Base-by-base conservation (phyloP, 2,113 vertebrate genomes). In the Lepisosteus osseus region DNA sequence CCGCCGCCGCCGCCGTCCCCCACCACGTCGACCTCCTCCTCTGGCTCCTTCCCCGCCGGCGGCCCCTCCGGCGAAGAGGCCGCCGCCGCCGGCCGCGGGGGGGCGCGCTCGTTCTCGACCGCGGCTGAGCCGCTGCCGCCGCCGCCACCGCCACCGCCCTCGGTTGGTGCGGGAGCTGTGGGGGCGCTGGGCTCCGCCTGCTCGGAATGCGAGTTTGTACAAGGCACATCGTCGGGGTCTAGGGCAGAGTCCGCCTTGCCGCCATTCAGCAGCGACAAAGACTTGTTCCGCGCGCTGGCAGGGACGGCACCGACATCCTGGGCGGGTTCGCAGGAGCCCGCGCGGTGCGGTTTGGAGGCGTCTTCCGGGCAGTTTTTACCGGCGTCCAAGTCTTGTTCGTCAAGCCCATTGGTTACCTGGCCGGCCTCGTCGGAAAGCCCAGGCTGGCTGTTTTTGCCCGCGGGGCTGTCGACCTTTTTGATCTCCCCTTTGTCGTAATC, bases 191-290 rank as follows among this genome's bases (percentile, higher is more conserved):
- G 84, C 71, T 93, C 90, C 79, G 88, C 85, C 88, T 91, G 94
- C 87, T 89, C 93, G 79, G 82, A 80, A 73, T 92, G 86, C 83
- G 91, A 94, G 89, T 93, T 91, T 90, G 89, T 95, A 95, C 94
- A 98, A 98, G 95, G 97, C 97, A 99, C 97, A 79, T 92, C 29
- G 2, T 29, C 83, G 84, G 94, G 93, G 90, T 96, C 93, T 79
- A 95, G 85, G 81, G 87, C 87, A 69, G 83, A 86, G 81, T 89
- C 92, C 51, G 85, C 89, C 85, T 95, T 94, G 85, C 89, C 93
- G 79, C 92, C 94, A n/a, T 92, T 95, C 76, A 90, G 90, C 90
- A 95, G 87, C 77, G 88, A 74, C 0, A 87, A 85, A 83, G 87
- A 83, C 70, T 82, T 91, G 82, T 85, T 88, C 74, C 84, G 82